These are phyloP conservation scores for Phylloscopus trochiloides DNA, from an alignment of 2,113 vertebrate genomes.

Conservation along the genomic window DNA sequence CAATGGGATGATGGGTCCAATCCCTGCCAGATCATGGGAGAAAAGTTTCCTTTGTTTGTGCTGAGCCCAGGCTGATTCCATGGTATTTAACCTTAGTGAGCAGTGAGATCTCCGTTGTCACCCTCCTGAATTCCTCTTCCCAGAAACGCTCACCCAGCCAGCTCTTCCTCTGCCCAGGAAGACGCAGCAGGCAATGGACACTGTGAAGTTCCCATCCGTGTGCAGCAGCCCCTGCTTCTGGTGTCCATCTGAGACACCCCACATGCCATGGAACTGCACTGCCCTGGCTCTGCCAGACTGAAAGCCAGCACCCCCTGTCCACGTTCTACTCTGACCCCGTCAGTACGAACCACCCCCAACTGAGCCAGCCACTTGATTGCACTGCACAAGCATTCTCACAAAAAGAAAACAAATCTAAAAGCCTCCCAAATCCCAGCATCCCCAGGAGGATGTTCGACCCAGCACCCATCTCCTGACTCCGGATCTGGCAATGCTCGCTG, in stretches of 20 bases:
- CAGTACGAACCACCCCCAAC: neutral
- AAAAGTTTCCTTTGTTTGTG: neutral
- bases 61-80: neutral
- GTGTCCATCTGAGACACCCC: neutral
- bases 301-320: neutral
- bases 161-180: rapidly evolving
- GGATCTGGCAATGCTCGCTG: rapidly evolving
- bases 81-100: neutral
- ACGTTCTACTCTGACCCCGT: neutral
- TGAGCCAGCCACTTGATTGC: neutral
- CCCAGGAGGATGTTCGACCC: neutral
- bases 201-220: rapidly evolving
- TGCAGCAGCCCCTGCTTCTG: neutral
- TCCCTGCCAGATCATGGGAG: neutral
- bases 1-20: neutral
- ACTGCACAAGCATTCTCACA: neutral
- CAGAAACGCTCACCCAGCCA: neutral
- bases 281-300: neutral
- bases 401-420: neutral
- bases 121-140: neutral
- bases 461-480: neutral
- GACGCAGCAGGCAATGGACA: neutral
- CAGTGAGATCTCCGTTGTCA: neutral
- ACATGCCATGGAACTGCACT: neutral
- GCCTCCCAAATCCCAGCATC: neutral